Percentiles rank a stretch among this genome's conserved stretches.
Evolutionary conservation across 1,140 invertebrate genomes (phyloP).

Genomic region (Heliconius congener): DNA sequence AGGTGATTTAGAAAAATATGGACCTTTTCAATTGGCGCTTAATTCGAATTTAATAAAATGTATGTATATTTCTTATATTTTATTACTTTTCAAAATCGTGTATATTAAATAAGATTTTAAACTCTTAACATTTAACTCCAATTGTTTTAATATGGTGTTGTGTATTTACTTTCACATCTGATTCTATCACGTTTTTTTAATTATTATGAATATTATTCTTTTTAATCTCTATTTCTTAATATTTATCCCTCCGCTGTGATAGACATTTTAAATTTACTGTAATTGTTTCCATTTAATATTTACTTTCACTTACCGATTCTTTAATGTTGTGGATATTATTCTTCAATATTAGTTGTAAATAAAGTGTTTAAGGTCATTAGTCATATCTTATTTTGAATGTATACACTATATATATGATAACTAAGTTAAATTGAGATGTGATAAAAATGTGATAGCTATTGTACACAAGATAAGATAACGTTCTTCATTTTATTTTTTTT

Average conservation of each 20-base stretch:
- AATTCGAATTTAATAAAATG: slow-evolving; percentile 69
- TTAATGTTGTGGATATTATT: too few relatives aligned
- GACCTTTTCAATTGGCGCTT: slow-evolving; percentile 63
- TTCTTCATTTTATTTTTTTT: not conserved
- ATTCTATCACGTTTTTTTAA: too few relatives aligned
- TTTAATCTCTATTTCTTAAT: too few relatives aligned
- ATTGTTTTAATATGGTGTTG: not conserved
- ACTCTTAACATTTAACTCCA: not conserved
- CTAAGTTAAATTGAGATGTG: not conserved
- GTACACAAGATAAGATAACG: not conserved
- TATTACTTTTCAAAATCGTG: not conserved
- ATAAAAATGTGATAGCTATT: not conserved
- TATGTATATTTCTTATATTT: slow-evolving; percentile 42
- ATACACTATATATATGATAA: not conserved
- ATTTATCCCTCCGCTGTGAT: too few relatives aligned
- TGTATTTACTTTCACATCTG: not conserved
- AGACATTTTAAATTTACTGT: too few relatives aligned
- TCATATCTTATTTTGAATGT: not conserved
- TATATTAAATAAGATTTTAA: too few relatives aligned
- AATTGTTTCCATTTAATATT: too few relatives aligned
- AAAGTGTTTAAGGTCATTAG: not conserved
- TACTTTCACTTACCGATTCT: too few relatives aligned
- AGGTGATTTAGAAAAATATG: slow-evolving; percentile 68
- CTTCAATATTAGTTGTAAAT: too few relatives aligned
- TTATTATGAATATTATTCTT: too few relatives aligned